A percentile compares a stretch with the other conserved stretches of the same genome.
phyloP scores from a whole-genome alignment of 2,888 invertebrate species.

The Smittia aterrima region DNA sequence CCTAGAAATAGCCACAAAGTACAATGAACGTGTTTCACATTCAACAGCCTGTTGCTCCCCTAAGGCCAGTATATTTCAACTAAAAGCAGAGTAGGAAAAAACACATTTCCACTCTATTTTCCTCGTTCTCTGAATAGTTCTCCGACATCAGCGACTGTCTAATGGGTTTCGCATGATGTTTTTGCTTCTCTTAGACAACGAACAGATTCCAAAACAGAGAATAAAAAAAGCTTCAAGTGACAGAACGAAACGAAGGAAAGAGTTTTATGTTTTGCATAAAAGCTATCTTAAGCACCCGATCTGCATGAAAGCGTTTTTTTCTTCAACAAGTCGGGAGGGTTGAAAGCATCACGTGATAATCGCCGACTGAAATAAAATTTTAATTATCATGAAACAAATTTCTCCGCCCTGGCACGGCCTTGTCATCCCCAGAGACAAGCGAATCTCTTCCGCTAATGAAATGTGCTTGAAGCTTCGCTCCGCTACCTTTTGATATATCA shows the following conservation, averaged over 20 bases:
- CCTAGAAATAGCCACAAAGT: conserved; percentile 31
- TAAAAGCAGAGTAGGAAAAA: conserved; percentile 1
- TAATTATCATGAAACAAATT: background rate
- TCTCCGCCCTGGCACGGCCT: background rate
- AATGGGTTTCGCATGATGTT: conserved; percentile 10
- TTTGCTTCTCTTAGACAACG: conserved; percentile 3
- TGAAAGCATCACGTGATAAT: background rate
- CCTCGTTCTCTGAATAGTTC: background rate
- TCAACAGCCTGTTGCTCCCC: conserved; percentile 39
- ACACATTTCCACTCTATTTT: background rate
- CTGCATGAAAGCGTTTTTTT: background rate
- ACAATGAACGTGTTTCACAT: conserved; percentile 31
- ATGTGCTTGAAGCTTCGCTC: background rate
- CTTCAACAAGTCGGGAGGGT: background rate
- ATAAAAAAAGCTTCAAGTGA: conserved; percentile 17
- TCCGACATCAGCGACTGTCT: background rate
- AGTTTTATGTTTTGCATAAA: conserved; percentile 24
- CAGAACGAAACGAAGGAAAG: background rate
- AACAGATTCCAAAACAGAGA: no score
- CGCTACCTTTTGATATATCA: conserved; percentile 7
- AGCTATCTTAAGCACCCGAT: conserved; percentile 18
- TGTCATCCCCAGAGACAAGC: background rate
- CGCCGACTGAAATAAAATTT: conserved; percentile 1
- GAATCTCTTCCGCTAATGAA: background rate
- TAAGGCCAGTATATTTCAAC: conserved; percentile 31